Evolutionary conservation across 2,113 vertebrate species (phyloP).

Genomic region (Brienomyrus brachyistius): DNA sequence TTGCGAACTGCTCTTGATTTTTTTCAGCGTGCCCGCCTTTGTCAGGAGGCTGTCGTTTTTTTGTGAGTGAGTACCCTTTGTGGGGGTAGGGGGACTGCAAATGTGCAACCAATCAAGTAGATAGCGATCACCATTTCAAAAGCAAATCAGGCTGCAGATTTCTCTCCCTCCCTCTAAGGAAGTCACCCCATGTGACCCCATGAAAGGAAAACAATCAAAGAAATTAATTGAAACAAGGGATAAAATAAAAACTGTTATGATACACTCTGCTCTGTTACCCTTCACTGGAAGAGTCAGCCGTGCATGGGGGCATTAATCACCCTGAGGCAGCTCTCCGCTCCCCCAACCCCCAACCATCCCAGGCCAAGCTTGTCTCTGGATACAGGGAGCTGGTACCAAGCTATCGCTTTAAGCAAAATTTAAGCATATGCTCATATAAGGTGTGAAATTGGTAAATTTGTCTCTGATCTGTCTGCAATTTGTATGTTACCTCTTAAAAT

Average conservation of each 20-base stretch:
- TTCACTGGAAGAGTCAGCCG: slow-evolving; percentile 3
- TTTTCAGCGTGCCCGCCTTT: slow-evolving; percentile 18
- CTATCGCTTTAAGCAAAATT: not conserved
- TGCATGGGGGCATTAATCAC: slow-evolving; percentile 3
- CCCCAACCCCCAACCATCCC: not conserved
- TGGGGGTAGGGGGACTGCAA: slow-evolving; percentile 15
- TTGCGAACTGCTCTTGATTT: slow-evolving; percentile 30
- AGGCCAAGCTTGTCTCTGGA: not conserved
- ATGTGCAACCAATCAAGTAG: slow-evolving; percentile 35
- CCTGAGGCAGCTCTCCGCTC: not conserved
- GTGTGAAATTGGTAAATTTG: not conserved
- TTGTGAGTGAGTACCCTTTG: slow-evolving; percentile 31
- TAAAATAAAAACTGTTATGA: not conserved
- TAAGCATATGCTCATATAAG: not conserved
- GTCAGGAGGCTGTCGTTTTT: slow-evolving; percentile 26
- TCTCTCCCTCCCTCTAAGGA: not conserved
- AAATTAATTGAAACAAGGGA: slow-evolving; percentile 3
- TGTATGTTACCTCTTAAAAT: not conserved
- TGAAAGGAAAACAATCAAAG: slow-evolving; percentile 7
- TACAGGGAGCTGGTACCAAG: not conserved
- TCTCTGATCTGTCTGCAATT: not conserved
- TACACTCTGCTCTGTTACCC: not conserved
- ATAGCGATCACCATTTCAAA: slow-evolving; percentile 27
- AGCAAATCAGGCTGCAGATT: not conserved
- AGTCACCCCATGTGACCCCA: slow-evolving; percentile 2